Conservation (phyloP, 2,888 invertebrate genomes). For the Sarcophaga carnaria region DNA sequence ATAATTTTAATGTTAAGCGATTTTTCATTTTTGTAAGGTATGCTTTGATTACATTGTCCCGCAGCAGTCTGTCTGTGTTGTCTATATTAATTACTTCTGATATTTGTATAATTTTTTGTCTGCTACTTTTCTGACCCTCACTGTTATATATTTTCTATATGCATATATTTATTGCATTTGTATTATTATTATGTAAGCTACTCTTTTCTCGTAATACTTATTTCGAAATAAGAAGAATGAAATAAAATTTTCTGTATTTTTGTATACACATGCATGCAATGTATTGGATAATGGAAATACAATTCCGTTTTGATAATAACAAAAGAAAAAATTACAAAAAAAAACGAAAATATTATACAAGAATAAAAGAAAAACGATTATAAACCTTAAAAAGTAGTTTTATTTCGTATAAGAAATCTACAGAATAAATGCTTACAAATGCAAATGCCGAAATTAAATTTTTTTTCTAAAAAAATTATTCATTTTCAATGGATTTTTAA, state of each 20-base stretch:
- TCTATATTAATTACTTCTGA: neutral
- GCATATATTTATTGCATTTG: neutral
- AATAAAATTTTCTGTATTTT: neutral
- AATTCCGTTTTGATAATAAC: neutral
- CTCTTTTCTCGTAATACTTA: neutral
- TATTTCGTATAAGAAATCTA: no score
- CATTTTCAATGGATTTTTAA: no score
- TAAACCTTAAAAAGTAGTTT: no score
- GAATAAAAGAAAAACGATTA: neutral
- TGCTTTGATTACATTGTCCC: no score
- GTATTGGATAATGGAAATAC: neutral
- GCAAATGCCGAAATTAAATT: no score
- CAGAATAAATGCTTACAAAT: no score
- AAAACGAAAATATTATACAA: neutral
- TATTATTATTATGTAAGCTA: neutral
- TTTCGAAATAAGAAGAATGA: neutral
- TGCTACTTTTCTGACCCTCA: neutral
- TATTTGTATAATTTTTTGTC: neutral
- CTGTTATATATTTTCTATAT: neutral
- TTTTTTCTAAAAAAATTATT: no score
- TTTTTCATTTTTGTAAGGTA: no score
- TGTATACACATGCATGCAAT: neutral
- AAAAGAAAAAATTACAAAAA: conserved; percentile 12
- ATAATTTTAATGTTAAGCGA: no score
- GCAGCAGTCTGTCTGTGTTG: neutral